Base-by-base conservation (phyloP, 2,797 vertebrate genomes). In the Coreius guichenoti region DNA sequence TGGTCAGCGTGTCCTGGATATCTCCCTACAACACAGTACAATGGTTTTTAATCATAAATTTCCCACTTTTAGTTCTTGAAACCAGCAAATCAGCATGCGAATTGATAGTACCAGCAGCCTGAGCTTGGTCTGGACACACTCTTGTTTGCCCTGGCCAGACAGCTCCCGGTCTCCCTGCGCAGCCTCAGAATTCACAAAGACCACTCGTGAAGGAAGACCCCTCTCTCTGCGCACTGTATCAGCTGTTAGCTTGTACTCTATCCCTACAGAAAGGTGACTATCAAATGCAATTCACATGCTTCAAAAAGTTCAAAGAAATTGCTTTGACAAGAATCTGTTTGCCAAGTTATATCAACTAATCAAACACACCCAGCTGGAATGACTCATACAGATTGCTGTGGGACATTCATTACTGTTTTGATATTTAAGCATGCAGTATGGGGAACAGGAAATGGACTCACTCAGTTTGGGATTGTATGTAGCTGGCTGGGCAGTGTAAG, bases 1-100 rank as follows among this genome's bases (percentile, higher is more conserved):
- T 95, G 5, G 91, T 95, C 67, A 99, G 93, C 80, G 93, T 97
- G 92, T 98, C 96, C 89, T 93, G 95, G 81, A 97, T 96, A 77
- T 95, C 94, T 9, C 94, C 95, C 97, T 98, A 85, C 16, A 67
- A 69, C 16, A 79, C 9, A 82, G 19, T 8, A 74, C 17, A 79
- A 16, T 33, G 43, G 3, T 56, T 73, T 36, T 26, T 19, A 29
- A 58, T 45, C 33, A n/a, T 23, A 45, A 45, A 23, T 47, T 43
- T 26, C 9, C 12, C 12, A 26, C 7, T 69, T 56, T 7, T 3
- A 65, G 11, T 70, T 29, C 5, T n/a, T 39, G 45, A 45, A 80
- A 45, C 1, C 31, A 73, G 54, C 13, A 14, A 47, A 33, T 43
- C 8, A 69, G 21, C n/a, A 31, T 23, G 29, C n/a, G 33, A 78